Conservation (phyloP, 2,113 vertebrate genomes). For the Myiagra hebetior region DNA sequence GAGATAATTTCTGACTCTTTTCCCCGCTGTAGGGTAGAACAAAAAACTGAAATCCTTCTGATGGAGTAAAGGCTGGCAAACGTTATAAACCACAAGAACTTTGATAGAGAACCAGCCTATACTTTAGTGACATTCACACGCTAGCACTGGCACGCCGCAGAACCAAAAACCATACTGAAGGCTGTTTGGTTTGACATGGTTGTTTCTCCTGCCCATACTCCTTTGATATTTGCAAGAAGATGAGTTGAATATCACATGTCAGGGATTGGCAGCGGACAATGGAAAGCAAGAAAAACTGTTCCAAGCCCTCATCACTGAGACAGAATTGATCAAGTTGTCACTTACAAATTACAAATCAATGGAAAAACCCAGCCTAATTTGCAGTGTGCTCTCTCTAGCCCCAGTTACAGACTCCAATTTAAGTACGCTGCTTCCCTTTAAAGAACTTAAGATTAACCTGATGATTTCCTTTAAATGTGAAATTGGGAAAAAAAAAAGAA, state of each 20-base stretch:
- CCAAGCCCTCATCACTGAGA: background rate
- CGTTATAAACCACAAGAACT: slow-evolving; percentile 9
- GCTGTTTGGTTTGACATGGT: background rate
- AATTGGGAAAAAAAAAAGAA: background rate
- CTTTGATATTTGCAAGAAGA: background rate
- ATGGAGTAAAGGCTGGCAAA: background rate
- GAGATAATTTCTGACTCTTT: background rate
- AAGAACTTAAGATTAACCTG: slow-evolving; percentile 38
- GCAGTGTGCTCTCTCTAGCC: background rate
- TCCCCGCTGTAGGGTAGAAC: background rate
- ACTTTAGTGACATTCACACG: background rate
- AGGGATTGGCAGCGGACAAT: background rate
- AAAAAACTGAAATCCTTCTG: background rate
- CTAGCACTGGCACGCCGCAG: accelerated
- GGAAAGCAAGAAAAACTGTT: slow-evolving; percentile 31
- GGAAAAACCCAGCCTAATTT: background rate
- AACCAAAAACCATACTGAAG: background rate
- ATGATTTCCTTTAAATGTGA: slow-evolving; percentile 22
- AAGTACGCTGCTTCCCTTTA: slow-evolving; percentile 13
- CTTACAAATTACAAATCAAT: slow-evolving; percentile 29
- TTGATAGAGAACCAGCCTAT: background rate
- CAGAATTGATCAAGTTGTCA: slow-evolving; percentile 21
- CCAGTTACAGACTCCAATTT: background rate
- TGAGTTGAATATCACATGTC: background rate
- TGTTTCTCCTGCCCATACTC: background rate